Percentiles rank a stretch among this genome's conserved stretches.
These are phyloP conservation scores for Microtus agrestis DNA, from an alignment of 2,797 vertebrate genomes.

Conservation along the genomic window DNA sequence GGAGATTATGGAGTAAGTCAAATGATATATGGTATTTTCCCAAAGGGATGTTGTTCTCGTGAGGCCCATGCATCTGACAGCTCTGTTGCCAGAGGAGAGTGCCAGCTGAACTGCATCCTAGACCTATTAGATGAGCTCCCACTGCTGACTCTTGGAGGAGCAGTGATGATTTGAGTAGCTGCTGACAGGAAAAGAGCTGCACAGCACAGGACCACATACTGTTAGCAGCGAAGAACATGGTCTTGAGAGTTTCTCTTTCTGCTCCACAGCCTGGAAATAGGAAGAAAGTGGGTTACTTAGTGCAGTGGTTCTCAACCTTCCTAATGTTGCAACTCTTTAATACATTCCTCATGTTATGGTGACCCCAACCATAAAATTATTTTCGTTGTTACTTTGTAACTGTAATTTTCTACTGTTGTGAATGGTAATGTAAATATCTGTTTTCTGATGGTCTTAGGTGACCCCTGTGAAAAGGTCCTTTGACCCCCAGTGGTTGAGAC, in stretches of 20 bases:
- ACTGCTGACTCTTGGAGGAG: background rate
- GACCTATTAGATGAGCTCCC: background rate
- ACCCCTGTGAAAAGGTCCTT: background rate
- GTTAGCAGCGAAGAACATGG: background rate
- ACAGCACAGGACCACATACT: background rate
- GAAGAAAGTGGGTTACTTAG: background rate
- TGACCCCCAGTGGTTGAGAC: background rate
- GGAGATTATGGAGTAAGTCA: constrained; percentile 14
- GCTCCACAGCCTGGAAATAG: background rate
- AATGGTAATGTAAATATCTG: background rate
- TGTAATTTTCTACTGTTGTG: background rate
- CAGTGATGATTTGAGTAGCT: background rate
- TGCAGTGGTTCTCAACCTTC: no score
- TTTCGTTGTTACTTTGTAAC: background rate
- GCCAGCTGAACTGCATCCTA: background rate
- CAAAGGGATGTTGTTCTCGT: background rate
- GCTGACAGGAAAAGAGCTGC: background rate
- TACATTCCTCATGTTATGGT: background rate
- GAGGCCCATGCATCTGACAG: background rate
- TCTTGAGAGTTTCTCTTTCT: background rate
- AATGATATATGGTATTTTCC: background rate
- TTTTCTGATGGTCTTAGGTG: background rate
- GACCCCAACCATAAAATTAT: background rate
- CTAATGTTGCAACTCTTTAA: background rate
- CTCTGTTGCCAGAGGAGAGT: background rate